A percentile compares a stretch with the other conserved stretches of the same genome.
phyloP scores from a whole-genome alignment of 2,113 vertebrate genomes.

The Zingel zingel region DNA sequence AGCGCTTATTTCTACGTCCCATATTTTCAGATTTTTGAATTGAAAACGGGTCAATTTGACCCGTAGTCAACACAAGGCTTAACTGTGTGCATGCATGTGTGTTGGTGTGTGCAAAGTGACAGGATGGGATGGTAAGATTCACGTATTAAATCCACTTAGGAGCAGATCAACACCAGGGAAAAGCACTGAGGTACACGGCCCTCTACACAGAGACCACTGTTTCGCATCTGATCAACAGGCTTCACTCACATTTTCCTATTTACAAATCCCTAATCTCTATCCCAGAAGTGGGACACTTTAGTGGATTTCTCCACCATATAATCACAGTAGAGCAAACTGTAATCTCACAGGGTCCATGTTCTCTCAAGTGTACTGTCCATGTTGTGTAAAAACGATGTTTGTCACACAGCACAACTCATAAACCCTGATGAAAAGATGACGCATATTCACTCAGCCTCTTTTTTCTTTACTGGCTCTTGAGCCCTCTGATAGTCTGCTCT shows the following conservation, averaged over 20 bases:
- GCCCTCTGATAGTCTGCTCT: slow-evolving; percentile 3
- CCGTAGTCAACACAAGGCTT: too few species aligned
- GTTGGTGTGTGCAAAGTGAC: slow-evolving; percentile 22
- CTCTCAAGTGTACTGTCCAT: slow-evolving; percentile 52
- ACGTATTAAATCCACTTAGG: slow-evolving; percentile 48
- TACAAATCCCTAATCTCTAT: slow-evolving; percentile 67
- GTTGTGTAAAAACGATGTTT: slow-evolving; percentile 35
- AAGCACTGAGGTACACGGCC: slow-evolving; percentile 10
- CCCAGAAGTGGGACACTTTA: slow-evolving; percentile 68
- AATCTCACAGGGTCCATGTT: slow-evolving; percentile 43
- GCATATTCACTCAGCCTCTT: neutral
- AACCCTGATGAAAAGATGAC: slow-evolving; percentile 33
- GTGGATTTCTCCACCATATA: slow-evolving; percentile 47
- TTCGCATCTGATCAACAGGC: slow-evolving; percentile 40
- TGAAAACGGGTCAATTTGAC: too few species aligned
- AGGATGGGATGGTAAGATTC: slow-evolving; percentile 17
- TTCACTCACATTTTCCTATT: slow-evolving; percentile 60
- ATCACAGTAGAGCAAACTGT: slow-evolving; percentile 53
- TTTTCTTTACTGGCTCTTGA: neutral
- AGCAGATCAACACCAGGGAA: slow-evolving; percentile 33
- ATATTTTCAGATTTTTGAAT: too few species aligned
- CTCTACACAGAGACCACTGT: slow-evolving; percentile 26
- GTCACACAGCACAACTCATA: slow-evolving; percentile 22
- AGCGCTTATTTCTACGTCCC: too few species aligned
- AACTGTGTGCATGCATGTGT: neutral